Base-by-base conservation (phyloP, 2,888 invertebrate species). In the Megalurothrips usitatus region DNA sequence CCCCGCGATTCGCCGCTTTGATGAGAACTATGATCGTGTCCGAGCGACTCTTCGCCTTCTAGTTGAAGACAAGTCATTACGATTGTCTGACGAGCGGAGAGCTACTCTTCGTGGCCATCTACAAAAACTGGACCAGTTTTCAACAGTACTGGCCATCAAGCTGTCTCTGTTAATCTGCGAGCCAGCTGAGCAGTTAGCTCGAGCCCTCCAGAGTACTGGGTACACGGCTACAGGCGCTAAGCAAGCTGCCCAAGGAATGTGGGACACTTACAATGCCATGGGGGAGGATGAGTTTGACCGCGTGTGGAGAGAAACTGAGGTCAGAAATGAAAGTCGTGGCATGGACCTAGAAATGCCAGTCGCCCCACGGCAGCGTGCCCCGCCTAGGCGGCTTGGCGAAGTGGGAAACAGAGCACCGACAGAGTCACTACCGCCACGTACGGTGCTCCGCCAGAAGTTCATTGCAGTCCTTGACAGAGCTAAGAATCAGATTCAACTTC, bases 181-280 rank as follows among this genome's bases (percentile, higher is more conserved):
- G n/a, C 63, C 63, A n/a, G 63, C 63, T n/a, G 63, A 63, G 63
- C 63, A 63, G 63, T 63, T 63, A n/a, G 63, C 63, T n/a, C 14
- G 23, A 63, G 63, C 63, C 63, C 63, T 63, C 9, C 63, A 63
- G 23, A 63, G 63, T n/a, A 63, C 63, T 1, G 23, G n/a, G 19
- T 63, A 63, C 63, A 63, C 63, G 63, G 63, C 63, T 19, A 63
- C 63, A 63, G 63, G 63, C 63, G 63, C 63, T n/a, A 19, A 63
- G 63, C 63, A n/a, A 9, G 19, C 63, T 63, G 63, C 63, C 19
- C 19, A 63, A n/a, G 63, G 9, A 1, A 1, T 63, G 19, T 63
- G 63, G 63, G 23, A 63, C 63, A 63, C 63, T 9, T 63, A 63
- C 63, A 19, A 63, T 63, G 23, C n/a, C 63, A 63, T 63, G 63